Evolutionary conservation across 2,797 vertebrate species (phyloP).

Genomic region (Micromesistius poutassou): DNA sequence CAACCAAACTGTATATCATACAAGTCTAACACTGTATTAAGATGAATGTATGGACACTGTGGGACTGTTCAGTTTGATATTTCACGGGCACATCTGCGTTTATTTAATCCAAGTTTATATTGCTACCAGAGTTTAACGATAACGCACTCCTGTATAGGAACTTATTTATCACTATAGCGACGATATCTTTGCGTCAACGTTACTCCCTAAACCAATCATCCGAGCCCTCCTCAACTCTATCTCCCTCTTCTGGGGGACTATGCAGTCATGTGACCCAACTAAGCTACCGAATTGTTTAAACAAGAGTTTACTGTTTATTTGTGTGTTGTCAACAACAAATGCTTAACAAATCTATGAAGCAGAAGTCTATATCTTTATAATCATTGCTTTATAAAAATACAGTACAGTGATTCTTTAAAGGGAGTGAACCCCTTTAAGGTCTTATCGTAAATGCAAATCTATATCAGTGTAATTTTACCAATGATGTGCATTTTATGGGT

Average conservation of each 20-base stretch:
- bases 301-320: not conserved
- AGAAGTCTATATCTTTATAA: not conserved
- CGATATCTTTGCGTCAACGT: not conserved
- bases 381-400: not conserved
- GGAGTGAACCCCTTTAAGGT: not conserved
- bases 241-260: not conserved
- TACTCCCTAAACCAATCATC: not conserved
- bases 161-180: not conserved
- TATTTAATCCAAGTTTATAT: constrained; percentile 2
- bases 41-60: constrained; percentile 30
- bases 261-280: not conserved
- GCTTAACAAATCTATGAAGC: not conserved
- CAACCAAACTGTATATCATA: not conserved
- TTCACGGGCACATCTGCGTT: constrained; percentile 15
- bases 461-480: not conserved
- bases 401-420: not conserved
- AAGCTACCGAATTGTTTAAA: not conserved
- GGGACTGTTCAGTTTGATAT: constrained; percentile 13
- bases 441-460: not conserved
- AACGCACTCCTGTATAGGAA: not conserved
- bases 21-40: constrained; percentile 7
- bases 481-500: not conserved
- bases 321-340: not conserved
- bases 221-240: not conserved
- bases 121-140: not conserved